A percentile compares a stretch with the other conserved stretches of the same genome.
Evolutionary conservation across 2,797 vertebrate genomes (phyloP).

Genomic region (Sebastes nivosus): DNA sequence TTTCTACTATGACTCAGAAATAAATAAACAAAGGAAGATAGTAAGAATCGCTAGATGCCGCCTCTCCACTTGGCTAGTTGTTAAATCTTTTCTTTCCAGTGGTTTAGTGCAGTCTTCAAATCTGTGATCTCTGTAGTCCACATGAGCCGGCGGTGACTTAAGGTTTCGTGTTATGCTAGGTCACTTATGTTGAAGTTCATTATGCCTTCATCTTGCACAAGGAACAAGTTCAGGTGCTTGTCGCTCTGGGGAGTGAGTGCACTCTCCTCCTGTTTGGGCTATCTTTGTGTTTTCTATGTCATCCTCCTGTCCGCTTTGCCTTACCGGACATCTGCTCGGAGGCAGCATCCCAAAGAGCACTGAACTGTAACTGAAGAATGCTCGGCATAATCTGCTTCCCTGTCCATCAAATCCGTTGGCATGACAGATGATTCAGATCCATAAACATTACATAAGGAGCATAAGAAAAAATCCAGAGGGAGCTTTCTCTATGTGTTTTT

Average conservation of each 20-base stretch:
- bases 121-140: neutral
- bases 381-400: slow-evolving; percentile 50
- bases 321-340: slow-evolving; percentile 30
- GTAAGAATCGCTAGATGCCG: neutral
- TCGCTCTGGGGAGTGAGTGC: slow-evolving; percentile 25
- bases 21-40: neutral
- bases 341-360: slow-evolving; percentile 38
- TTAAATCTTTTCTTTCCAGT: slow-evolving; percentile 7
- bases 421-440: neutral
- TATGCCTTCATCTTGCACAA: slow-evolving; percentile 4
- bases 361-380: slow-evolving; percentile 37
- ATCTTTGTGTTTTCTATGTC: slow-evolving; percentile 31
- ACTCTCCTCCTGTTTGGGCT: slow-evolving; percentile 25
- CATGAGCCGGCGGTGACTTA: neutral
- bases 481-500: neutral
- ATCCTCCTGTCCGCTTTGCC: slow-evolving; percentile 24
- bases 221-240: slow-evolving; percentile 20
- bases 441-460: neutral
- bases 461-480: neutral
- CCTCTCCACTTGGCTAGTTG: neutral
- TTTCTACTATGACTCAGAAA: slow-evolving; percentile 12
- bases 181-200: slow-evolving; percentile 20
- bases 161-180: slow-evolving; percentile 18
- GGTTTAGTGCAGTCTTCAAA: neutral
- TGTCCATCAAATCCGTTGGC: slow-evolving; percentile 43